Evolutionary conservation across 2,888 invertebrate species (phyloP).

Genomic region (Amphipyra tragopoginis): DNA sequence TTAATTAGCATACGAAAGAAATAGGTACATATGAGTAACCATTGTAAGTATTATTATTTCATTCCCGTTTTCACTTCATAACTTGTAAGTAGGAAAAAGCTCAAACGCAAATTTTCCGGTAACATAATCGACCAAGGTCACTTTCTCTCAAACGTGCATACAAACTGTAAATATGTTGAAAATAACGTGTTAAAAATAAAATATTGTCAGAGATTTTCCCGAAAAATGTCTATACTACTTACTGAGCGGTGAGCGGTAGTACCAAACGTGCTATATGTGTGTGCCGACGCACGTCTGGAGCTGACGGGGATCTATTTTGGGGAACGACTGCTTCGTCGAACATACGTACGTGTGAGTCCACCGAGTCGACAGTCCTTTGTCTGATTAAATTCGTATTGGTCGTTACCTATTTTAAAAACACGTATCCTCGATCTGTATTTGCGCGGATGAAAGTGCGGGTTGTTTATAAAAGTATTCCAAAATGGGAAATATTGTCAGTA

Average conservation of each 20-base stretch:
- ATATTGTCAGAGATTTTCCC: slow-evolving; percentile 77
- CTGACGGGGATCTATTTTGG: slow-evolving; percentile 87
- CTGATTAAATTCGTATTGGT: slow-evolving; percentile 81
- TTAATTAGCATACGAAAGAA: too few relatives aligned
- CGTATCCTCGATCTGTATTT: slow-evolving; percentile 69
- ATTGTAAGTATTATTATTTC: too few relatives aligned
- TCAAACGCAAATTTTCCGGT: neutral
- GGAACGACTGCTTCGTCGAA: slow-evolving; percentile 73
- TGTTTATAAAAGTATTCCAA: slow-evolving; percentile 86
- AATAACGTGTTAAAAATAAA: slow-evolving; percentile 84
- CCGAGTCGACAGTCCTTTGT: slow-evolving; percentile 85
- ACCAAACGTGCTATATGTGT: slow-evolving; percentile 69
- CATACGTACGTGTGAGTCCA: slow-evolving; percentile 72
- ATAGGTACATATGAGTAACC: too few relatives aligned
- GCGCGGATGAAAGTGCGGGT: slow-evolving; percentile 72
- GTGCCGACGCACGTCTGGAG: slow-evolving; percentile 77
- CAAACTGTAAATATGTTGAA: slow-evolving; percentile 63
- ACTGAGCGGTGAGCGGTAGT: slow-evolving; percentile 61
- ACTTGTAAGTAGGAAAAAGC: neutral
- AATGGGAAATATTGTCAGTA: slow-evolving; percentile 87
- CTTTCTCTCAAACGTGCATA: slow-evolving; percentile 57
- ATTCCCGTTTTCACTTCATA: too few relatives aligned
- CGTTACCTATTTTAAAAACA: slow-evolving; percentile 78
- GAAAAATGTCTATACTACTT: slow-evolving; percentile 59
- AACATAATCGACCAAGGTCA: slow-evolving; percentile 49